These are phyloP conservation scores for Neodontobutis hainanensis DNA, from an alignment of 2,113 vertebrate genomes.

Conservation along the genomic window DNA sequence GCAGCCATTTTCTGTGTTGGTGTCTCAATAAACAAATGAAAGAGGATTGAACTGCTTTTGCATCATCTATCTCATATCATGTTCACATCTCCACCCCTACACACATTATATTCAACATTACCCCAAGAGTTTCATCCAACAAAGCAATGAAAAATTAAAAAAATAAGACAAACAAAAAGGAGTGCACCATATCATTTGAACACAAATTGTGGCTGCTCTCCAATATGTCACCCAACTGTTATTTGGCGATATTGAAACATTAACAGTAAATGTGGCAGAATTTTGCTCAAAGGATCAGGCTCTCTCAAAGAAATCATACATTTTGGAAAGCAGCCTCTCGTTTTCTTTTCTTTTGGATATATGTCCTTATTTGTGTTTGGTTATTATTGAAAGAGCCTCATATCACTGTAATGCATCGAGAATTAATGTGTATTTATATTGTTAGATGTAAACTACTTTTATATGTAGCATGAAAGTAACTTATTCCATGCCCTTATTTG, in stretches of 20 bases:
- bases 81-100: slow-evolving; percentile 29
- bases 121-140: slow-evolving; percentile 64
- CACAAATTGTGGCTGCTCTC: slow-evolving; percentile 79
- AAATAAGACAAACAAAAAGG: slow-evolving; percentile 46
- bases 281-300: slow-evolving; percentile 55
- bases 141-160: slow-evolving; percentile 53
- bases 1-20: slow-evolving; percentile 49
- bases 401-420: slow-evolving; percentile 56
- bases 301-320: slow-evolving; percentile 52
- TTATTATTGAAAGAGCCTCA: slow-evolving; percentile 82
- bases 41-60: slow-evolving; percentile 33
- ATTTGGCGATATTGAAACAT: slow-evolving; percentile 45
- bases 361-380: slow-evolving; percentile 76
- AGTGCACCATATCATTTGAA: slow-evolving; percentile 81
- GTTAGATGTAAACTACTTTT: not conserved
- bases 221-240: slow-evolving; percentile 60
- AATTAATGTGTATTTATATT: not conserved
- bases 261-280: slow-evolving; percentile 35
- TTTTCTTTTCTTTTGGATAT: slow-evolving; percentile 78
- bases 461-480: not conserved
- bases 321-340: slow-evolving; percentile 78
- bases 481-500: not conserved
- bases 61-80: slow-evolving; percentile 26
- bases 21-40: slow-evolving; percentile 15
- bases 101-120: slow-evolving; percentile 33